These are phyloP conservation scores for Oreohelix idahoensis DNA, from an alignment of 1,140 invertebrate species.

Conservation along the genomic window DNA sequence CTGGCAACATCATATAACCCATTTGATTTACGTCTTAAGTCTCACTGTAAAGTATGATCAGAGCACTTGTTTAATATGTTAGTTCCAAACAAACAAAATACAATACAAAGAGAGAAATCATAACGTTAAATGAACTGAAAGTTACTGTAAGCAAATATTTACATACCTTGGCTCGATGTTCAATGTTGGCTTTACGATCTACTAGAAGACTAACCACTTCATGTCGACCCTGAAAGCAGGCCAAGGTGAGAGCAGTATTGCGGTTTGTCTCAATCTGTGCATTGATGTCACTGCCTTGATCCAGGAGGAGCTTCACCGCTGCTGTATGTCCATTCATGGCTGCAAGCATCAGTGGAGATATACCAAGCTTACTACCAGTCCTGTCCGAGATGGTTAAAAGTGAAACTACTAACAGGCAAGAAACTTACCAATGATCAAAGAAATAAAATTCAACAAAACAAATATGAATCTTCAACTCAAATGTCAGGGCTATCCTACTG, in stretches of 20 bases:
- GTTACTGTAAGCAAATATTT: background rate
- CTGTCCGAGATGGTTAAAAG: conserved; percentile 74
- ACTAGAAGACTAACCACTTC: conserved; percentile 98
- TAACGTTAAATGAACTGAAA: too few species aligned
- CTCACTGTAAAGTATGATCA: too few species aligned
- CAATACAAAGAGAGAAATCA: too few species aligned
- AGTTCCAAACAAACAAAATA: too few species aligned
- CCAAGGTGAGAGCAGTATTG: conserved; percentile 97
- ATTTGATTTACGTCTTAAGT: too few species aligned
- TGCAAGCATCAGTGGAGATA: conserved; percentile 98
- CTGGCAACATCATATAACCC: too few species aligned
- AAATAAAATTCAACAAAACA: too few species aligned
- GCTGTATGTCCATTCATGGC: conserved; percentile 99
- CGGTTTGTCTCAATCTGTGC: conserved; percentile 99
- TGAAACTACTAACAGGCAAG: too few species aligned
- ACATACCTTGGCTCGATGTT: conserved; percentile 94
- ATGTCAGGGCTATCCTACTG: too few species aligned
- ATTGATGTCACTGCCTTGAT: conserved; percentile 99
- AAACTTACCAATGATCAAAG: too few species aligned
- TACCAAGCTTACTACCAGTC: conserved; percentile 96
- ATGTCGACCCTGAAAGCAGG: conserved; percentile 98
- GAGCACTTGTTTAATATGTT: too few species aligned
- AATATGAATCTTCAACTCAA: too few species aligned
- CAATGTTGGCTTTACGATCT: conserved; percentile 97
- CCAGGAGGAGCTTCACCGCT: conserved; percentile 95